phyloP scores from a whole-genome alignment of 2,113 vertebrate species.

The Poeciliopsis occidentalis region DNA sequence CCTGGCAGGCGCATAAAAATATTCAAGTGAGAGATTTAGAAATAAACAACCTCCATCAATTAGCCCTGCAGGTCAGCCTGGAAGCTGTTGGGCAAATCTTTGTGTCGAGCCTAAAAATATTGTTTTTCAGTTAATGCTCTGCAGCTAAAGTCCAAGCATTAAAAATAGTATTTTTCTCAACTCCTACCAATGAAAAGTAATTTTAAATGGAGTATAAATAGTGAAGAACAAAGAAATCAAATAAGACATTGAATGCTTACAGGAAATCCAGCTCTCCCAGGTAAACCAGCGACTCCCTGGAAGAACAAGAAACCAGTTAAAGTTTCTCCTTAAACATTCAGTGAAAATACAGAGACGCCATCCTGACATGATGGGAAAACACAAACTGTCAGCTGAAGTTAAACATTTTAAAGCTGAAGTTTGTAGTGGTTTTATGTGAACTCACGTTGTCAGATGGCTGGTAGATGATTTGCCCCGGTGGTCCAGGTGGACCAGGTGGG shows the following conservation, averaged over 20 bases:
- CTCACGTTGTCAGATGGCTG: constrained; percentile 71
- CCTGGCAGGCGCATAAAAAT: constrained; percentile 54
- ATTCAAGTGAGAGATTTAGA: neutral
- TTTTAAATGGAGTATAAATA: neutral
- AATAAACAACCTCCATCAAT: neutral
- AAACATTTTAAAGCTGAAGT: neutral
- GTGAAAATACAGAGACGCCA: neutral
- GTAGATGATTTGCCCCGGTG: constrained; percentile 84
- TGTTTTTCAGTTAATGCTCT: neutral
- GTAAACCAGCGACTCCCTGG: constrained; percentile 69
- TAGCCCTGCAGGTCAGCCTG: neutral
- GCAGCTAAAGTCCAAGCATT: neutral
- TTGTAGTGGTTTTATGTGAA: neutral
- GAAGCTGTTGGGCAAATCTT: neutral
- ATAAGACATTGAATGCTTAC: constrained; percentile 63
- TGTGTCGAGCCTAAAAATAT: neutral
- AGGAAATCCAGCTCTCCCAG: constrained; percentile 81
- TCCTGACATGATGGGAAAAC: too few relatives aligned
- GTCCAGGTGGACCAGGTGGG: constrained; percentile 87
- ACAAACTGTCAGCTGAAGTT: too few relatives aligned
- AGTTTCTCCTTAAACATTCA: too few relatives aligned
- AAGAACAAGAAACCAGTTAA: neutral
- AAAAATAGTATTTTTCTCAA: too few relatives aligned
- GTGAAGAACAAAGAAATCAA: neutral
- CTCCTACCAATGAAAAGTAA: neutral